Evolutionary conservation across 2,797 vertebrate genomes (phyloP), one percentile per base, ranked within the genome.

Genomic region (Sorex maritimensis): DNA sequence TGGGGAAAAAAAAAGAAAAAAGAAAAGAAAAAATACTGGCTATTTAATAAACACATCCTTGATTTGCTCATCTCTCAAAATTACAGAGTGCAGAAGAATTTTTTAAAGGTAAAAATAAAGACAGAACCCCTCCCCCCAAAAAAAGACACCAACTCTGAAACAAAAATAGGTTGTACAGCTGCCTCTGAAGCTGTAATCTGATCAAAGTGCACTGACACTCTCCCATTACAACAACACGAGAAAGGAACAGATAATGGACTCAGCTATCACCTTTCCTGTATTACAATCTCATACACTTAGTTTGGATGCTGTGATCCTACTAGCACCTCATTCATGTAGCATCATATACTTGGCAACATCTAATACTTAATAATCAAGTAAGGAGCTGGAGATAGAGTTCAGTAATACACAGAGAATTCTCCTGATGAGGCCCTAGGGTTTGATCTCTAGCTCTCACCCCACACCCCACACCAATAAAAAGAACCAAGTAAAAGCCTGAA

Each of bases 281-380:
- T 78, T 91, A 86, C 81, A 91, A 78, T 91, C 73, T 86, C 77
- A 80, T 63, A 71, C 72, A 86, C 81, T 24, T 49, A 34, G 78
- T 94, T 75, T 91, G 80, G 49, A 91, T 24, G 44, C 17, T 63
- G 81, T 23, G 49, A 61, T 34, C 26, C 65, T 71, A 55, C 46
- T 69, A 28, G 61, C 75, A 88, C 24, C 72, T 78, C 80, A 44
- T 82, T 86, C 77, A 77, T 83, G 68, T 52, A 75, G 21, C 52
- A 86, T 13, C 41, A 79, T 17, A 14, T 75, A 55, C 28, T 75
- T 81, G n/a, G 26, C 49, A 81, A 82, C 49, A 68, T n/a, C 7
- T 49, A 91, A 69, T 38, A 44, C 83, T 80, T 84, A 92, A 83
- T 30, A 88, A 80, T 7, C 26, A 86, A 90, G 6, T 63, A 61